Evolutionary conservation across 2,113 vertebrate genomes (phyloP), one percentile per base, ranked within the genome.

Genomic region (Otus sunia): DNA sequence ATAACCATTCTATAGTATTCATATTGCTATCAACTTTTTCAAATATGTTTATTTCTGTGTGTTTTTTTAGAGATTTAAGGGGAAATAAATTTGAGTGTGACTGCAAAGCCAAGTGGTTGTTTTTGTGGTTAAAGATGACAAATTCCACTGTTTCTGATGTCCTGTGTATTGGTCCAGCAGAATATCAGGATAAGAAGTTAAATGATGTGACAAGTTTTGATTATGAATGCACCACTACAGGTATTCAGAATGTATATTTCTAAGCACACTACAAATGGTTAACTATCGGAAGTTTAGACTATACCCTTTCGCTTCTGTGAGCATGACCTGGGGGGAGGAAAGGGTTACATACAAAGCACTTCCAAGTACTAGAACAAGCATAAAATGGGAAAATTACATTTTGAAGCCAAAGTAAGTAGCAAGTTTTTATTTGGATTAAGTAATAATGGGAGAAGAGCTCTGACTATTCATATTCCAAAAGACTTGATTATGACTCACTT

Each of bases 31-130:
- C 82, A 88, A 94, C 37, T 21, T 91, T 86, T 93, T 90, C 92
- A 95, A 92, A 85, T 66, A 34, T 78, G 55, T 96, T 84, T 93
- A 43, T 96, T 97, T 98, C 91, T 97, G 90, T 95, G 64, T 97
- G 79, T 96, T 78, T 96, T 94, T 97, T 95, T 97, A 99, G 99
- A 96, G 99, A 99, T 95, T 98, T 99, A 97, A 98, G 99, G 96
- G 99, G 99, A 83, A 99, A 99, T 97, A 98, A 98, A 83, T 99
- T 99, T 94, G 99, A 99, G 95, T 99, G 99, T 94, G 99, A 99
- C 98, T 99, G 99, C 98, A 98, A 99, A 95, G 98, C 99, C 92
- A 99, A 99, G 97, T 99, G 99, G 99, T 96, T 99, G 97, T 99
- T 99, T 98, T 98, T 97, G 90, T 99, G 99, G 99, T 94, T 99